Base-by-base conservation (phyloP, 2,888 invertebrate species). In the Sinodicranocentrus sp. region DNA sequence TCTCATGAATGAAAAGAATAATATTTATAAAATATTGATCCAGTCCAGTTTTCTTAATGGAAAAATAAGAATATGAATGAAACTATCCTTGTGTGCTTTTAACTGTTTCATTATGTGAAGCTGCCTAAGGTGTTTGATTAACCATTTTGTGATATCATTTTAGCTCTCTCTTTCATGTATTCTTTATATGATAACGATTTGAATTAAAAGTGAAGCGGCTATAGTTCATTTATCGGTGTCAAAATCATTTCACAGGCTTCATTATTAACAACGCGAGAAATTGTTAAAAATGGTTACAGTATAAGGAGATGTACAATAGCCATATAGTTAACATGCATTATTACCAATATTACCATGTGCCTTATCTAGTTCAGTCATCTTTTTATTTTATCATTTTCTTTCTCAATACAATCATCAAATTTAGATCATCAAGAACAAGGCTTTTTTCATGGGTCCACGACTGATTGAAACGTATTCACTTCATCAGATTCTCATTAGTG, bases 21-120 rank as follows among this genome's bases (percentile, higher is more conserved):
- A 59, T 76, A 48, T 43, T 72, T 65, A 75, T 76, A 65, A 76
- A 76, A 67, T 76, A 76, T 76, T 76, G 76, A 67, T 76, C 76
- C 76, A 76, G 76, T 67, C 76, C 25, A 65, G 54, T 65, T 54
- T 76, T 76, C 67, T 54, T 63, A 76, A 76, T 73, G 61, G 73
- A 43, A 61, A 63, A 21, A 48, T 57, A 17, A 28, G 19, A 52
- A 65, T 25, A 25, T 57, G 25, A 25, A 25, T 1, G 17, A 19
- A n/a, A 48, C 48, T 48, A n/a, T n/a, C n/a, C n/a, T n/a, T 33
- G 33, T 33, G 33, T 33, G 10, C 33, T 33, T 33, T 33, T 33
- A 6, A 6, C 10, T 33, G 33, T 33, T 33, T 33, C 10, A 33
- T 33, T 33, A 33, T 33, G 33, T 33, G 33, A 33, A 33, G 33